phyloP scores from a whole-genome alignment of 1,140 invertebrate species.

The Chrysoperla carnea region DNA sequence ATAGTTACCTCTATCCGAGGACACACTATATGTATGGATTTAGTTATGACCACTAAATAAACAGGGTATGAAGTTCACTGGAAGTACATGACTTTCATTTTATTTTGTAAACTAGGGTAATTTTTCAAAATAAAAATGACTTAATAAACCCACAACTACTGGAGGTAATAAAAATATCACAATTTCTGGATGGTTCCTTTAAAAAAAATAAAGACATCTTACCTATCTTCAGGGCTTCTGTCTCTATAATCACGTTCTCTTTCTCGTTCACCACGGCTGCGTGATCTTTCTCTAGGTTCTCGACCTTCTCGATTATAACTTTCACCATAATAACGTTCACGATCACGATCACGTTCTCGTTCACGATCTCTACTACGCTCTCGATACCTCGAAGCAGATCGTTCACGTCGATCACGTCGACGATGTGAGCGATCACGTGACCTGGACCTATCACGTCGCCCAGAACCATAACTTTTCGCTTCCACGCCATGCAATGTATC shows the following conservation, averaged over 20 bases:
- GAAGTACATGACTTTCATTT: no score
- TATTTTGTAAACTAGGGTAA: no score
- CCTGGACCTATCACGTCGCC: constrained; percentile 33
- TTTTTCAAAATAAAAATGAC: no score
- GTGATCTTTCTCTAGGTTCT: constrained; percentile 13
- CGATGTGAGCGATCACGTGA: constrained; percentile 60
- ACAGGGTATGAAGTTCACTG: no score
- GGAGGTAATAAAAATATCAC: no score
- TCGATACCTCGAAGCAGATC: constrained; percentile 55
- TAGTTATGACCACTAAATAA: no score
- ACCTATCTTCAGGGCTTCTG: constrained; percentile 19
- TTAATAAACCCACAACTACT: no score
- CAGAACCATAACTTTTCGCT: constrained; percentile 80
- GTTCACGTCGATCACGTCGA: constrained; percentile 54
- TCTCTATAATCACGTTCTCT: constrained; percentile 35
- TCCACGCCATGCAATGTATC: constrained; percentile 96
- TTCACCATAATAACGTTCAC: constrained; percentile 22
- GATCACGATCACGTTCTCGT: constrained; percentile 22
- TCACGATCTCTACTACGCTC: constrained; percentile 49
- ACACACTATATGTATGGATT: no score
- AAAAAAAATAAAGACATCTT: no score
- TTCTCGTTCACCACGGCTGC: constrained; percentile 26
- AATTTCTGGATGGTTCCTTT: no score
- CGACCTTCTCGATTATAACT: constrained; percentile 17
- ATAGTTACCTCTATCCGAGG: no score